Conservation (phyloP, 2,113 vertebrate genomes). For the Morone saxatilis region DNA sequence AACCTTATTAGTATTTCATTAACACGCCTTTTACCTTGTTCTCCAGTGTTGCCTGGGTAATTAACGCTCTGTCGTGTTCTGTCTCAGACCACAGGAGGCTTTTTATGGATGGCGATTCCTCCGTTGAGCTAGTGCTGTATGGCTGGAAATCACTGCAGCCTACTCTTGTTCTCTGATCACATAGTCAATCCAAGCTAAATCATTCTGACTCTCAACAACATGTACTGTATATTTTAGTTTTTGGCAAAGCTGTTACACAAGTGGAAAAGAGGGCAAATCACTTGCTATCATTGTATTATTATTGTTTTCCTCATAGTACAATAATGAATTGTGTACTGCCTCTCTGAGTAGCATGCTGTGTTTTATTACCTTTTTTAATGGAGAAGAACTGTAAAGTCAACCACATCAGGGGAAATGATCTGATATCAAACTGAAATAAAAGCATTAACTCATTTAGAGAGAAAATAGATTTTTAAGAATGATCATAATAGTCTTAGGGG, state of each 20-base stretch:
- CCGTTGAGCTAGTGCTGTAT: slow-evolving; percentile 21
- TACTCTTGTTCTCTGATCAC: slow-evolving; percentile 22
- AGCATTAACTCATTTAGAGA: slow-evolving; percentile 37
- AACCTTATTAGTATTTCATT: slow-evolving; percentile 84
- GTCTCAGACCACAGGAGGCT: slow-evolving; percentile 65
- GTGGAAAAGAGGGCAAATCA: slow-evolving; percentile 25
- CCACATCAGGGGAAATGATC: slow-evolving; percentile 23
- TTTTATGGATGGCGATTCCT: slow-evolving; percentile 55
- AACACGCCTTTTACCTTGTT: slow-evolving; percentile 82
- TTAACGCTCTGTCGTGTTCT: slow-evolving; percentile 75
- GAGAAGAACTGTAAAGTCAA: slow-evolving; percentile 37
- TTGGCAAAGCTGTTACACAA: slow-evolving; percentile 20
- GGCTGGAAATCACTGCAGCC: slow-evolving; percentile 48
- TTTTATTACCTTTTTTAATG: slow-evolving; percentile 43
- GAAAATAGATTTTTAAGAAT: slow-evolving; percentile 24
- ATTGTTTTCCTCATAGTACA: slow-evolving; percentile 31
- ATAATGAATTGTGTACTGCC: slow-evolving; percentile 46
- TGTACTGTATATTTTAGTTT: slow-evolving; percentile 13
- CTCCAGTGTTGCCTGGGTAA: slow-evolving; percentile 78
- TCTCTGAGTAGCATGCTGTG: slow-evolving; percentile 31
- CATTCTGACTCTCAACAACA: slow-evolving; percentile 8
- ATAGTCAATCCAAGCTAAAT: slow-evolving; percentile 1
- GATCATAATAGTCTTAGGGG: slow-evolving; percentile 43
- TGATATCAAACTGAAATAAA: slow-evolving; percentile 35
- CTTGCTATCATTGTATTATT: slow-evolving; percentile 16